These are phyloP conservation scores for Phortica variegata DNA, from an alignment of 1,140 invertebrate species.

Conservation along the genomic window DNA sequence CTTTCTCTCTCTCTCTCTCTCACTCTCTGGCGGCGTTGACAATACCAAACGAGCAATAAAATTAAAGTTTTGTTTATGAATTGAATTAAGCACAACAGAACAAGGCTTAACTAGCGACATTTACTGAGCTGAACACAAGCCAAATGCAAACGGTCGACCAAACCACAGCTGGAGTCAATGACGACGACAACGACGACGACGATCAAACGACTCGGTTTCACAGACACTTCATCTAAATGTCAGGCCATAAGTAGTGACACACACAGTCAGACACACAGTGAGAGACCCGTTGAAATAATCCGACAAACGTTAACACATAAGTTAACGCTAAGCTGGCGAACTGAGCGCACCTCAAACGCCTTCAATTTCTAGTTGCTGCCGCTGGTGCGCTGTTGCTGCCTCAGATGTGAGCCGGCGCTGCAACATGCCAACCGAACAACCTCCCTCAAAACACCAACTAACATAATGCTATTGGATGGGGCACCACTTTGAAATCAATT, in stretches of 20 bases:
- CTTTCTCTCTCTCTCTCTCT: constrained; percentile 19
- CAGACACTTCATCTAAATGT: constrained; percentile 57
- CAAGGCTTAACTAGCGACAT: constrained; percentile 17
- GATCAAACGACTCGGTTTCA: constrained; percentile 41
- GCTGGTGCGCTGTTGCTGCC: neutral
- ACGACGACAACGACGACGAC: constrained; percentile 5
- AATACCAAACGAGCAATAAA: constrained; percentile 36
- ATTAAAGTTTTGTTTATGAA: constrained; percentile 56
- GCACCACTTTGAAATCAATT: constrained; percentile 37
- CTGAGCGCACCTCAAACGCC: constrained; percentile 15
- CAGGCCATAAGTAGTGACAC: constrained; percentile 53
- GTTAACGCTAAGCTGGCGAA: neutral
- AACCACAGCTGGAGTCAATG: constrained; percentile 39
- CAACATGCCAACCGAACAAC: too few relatives aligned
- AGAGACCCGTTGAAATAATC: too few relatives aligned
- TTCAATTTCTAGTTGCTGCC: constrained; percentile 20
- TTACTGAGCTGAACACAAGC: too few relatives aligned
- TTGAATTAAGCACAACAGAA: constrained; percentile 37
- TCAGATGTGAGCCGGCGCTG: too few relatives aligned
- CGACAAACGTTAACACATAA: too few relatives aligned
- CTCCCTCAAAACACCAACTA: too few relatives aligned
- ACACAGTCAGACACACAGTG: constrained; percentile 16
- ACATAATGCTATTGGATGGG: constrained; percentile 50
- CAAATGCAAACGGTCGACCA: constrained; percentile 18
- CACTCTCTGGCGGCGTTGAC: constrained; percentile 32